Conservation (phyloP, 2,888 invertebrate genomes). For the Micoletzkya japonica region DNA sequence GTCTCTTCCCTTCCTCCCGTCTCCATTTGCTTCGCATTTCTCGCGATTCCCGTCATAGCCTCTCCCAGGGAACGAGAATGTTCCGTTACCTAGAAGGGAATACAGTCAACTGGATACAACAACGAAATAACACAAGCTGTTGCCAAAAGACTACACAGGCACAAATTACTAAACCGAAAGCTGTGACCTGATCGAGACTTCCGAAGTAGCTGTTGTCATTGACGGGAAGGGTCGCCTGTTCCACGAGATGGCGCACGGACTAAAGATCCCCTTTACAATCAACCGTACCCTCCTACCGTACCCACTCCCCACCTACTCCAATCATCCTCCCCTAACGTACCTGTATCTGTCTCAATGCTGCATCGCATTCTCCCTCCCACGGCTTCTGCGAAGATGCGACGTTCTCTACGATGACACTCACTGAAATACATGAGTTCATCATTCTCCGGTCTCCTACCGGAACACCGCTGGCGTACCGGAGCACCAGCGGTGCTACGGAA, state of each 20-base stretch:
- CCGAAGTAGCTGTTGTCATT: slow-evolving; percentile 74
- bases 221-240: slow-evolving; percentile 84
- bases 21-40: slow-evolving; percentile 84
- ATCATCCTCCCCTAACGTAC: too few relatives aligned
- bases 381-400: slow-evolving; percentile 88
- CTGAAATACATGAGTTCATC: slow-evolving; percentile 87
- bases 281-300: not conserved
- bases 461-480: too few relatives aligned
- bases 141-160: not conserved
- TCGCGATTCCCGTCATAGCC: slow-evolving; percentile 89
- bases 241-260: slow-evolving; percentile 79
- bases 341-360: slow-evolving; percentile 87
- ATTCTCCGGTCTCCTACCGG: too few relatives aligned
- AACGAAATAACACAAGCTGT: not conserved
- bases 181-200: slow-evolving; percentile 36
- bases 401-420: slow-evolving; percentile 83
- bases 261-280: slow-evolving; percentile 43
- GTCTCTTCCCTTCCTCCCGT: slow-evolving; percentile 76
- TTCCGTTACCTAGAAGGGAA: slow-evolving; percentile 73
- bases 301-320: not conserved
- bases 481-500: too few relatives aligned
- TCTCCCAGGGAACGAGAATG: slow-evolving; percentile 76
- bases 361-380: slow-evolving; percentile 94
- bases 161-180: not conserved
- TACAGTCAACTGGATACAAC: not conserved